Base-by-base conservation (phyloP, 1,140 invertebrate species). In the Nixonia krombeini region DNA sequence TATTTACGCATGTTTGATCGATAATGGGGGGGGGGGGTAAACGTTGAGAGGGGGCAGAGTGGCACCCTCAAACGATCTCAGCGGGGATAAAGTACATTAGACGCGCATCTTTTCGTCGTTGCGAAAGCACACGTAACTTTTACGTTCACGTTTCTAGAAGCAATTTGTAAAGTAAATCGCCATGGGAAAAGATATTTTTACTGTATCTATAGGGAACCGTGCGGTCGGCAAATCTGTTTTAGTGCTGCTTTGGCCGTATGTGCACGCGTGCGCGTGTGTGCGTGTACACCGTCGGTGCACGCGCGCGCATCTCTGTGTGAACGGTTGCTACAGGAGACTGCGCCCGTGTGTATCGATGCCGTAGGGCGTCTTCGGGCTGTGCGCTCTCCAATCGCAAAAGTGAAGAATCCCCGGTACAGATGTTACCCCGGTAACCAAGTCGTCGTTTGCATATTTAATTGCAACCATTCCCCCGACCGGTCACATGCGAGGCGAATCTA, bases 401-500 rank as follows among this genome's bases (percentile, higher is more conserved):
- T 59, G 61, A 70, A 67, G 66, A 69, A 70, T 67, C 62, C 40
- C 13, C 31, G n/a, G 55, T 40, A 49, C 70, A 70, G 70, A 73
- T 73, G 66, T 73, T 70, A 64, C 62, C 62, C 42, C 52, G 44
- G 65, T 56, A 72, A 72, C 58, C 56, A 53, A 56, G 55, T 61
- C 50, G 29, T 47, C 56, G 62, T 70, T 70, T 67, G 63, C 67
- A 73, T 73, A 70, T 70, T 73, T 73, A 73, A 73, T 67, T 73
- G 63, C 71, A 58, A 55, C 28, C 15, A 49, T 16, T 42, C 41
- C 51, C 61, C 57, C 46, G 31, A 62, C 35, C 53, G 35, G 49
- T 12, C 10, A 52, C 31, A 52, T n/a, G 25, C 65, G 47, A 28
- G 29, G 50, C 52, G 53, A 69, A 63, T 28, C 59, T 21, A 3